Conservation (phyloP, 2,888 invertebrate genomes). For the Tolmerus cingulatus region DNA sequence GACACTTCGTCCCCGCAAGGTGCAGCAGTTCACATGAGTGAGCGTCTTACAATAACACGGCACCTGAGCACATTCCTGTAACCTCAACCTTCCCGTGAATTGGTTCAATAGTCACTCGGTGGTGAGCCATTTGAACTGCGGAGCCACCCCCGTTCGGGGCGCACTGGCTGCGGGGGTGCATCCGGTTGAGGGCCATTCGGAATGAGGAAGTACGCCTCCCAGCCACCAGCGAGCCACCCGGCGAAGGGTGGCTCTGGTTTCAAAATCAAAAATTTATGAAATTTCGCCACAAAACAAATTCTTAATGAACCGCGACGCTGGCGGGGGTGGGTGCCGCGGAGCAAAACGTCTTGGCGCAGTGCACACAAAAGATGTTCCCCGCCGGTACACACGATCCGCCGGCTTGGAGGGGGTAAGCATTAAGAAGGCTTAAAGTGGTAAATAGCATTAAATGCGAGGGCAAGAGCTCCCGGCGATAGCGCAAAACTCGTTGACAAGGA, state of each 20-base stretch:
- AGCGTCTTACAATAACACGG: neutral
- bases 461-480: neutral
- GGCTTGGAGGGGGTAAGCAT: neutral
- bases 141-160: neutral
- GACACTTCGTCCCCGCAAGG: neutral
- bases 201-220: neutral
- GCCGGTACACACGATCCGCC: neutral
- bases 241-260: neutral
- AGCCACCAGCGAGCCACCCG: neutral
- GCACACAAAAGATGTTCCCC: neutral
- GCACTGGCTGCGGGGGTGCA: neutral
- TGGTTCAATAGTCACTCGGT: conserved; percentile 10
- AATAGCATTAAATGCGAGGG: neutral
- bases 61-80: neutral
- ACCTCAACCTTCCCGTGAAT: conserved; percentile 10
- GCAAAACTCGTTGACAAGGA: neutral
- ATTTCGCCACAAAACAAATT: neutral
- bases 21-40: neutral
- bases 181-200: neutral
- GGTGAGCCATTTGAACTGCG: conserved; percentile 7
- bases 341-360: neutral
- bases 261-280: conserved; percentile 13
- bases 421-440: neutral
- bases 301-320: neutral
- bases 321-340: neutral